phyloP scores from a whole-genome alignment of 2,888 invertebrate species.

The Tetramorium bicarinatum region DNA sequence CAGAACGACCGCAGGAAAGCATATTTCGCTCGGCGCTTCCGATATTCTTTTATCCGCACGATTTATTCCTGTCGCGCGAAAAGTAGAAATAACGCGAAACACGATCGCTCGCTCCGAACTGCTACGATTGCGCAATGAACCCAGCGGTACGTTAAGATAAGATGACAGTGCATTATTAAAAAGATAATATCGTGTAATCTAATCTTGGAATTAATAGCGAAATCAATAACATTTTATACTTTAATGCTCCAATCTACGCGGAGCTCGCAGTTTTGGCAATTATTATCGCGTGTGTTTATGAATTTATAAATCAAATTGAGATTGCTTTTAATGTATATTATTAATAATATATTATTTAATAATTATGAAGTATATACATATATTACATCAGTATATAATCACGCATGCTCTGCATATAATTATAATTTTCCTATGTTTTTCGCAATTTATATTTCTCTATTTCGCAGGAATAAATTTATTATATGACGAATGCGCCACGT shows the following conservation, averaged over 20 bases:
- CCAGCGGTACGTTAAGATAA: neutral
- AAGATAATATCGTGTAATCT: neutral
- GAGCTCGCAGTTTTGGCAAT: neutral
- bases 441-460: neutral
- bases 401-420: neutral
- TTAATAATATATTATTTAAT: neutral
- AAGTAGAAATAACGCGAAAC: slow-evolving; percentile 8
- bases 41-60: slow-evolving; percentile 16
- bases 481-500: neutral
- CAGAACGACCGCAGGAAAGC: neutral
- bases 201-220: neutral
- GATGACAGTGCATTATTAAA: neutral
- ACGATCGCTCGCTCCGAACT: neutral
- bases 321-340: neutral
- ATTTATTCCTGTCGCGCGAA: neutral
- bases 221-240: neutral
- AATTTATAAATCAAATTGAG: neutral
- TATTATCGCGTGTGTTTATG: neutral
- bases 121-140: neutral
- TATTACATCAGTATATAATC: neutral
- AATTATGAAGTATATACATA: neutral
- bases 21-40: neutral
- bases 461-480: neutral
- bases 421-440: neutral
- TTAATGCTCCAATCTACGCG: neutral